Base-by-base conservation (phyloP, 2,113 vertebrate genomes). In the Pandion haliaetus region DNA sequence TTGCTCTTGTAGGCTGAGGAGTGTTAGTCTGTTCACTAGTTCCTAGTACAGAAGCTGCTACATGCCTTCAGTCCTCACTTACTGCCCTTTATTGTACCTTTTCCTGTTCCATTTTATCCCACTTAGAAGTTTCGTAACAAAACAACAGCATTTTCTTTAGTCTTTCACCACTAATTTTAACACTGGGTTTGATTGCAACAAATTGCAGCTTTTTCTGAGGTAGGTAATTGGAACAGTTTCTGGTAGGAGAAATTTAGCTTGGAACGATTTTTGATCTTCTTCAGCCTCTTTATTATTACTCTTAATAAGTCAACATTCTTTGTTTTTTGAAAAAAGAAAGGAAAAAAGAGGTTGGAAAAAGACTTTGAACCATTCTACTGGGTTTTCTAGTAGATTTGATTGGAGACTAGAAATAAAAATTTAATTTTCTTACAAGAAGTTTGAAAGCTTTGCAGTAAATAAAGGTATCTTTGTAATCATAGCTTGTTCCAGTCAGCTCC, bases 11-110 rank as follows among this genome's bases (percentile, higher is more conserved):
- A 73, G 54, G n/a, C 49, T 93, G 55, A 49, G 31, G 29, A 86
- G 62, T 5, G 0, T 34, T 31, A 2, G 19, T 28, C 21, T 40
- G 55, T 50, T 76, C 10, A 6, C 74, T 80, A 18, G 8, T 55
- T 80, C 61, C 36, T 25, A 5, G 28, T 38, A 31, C 36, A 40
- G 49, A 61, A 85, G 44, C 24, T 57, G 44, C 42, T 52, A 2
- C 0, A 0, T 32, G 7, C 49, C n/a, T 50, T 76, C 57, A 82
- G 32, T 20, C 40, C 15, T 31, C 8, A 6, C 24, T 16, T n/a
- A 19, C 34, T 58, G 69, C 44, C 45, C 36, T 12, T 29, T 13
- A 9, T 42, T 61, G 13, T 49, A 24, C 21, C 6, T 67, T n/a
- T 70, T 69, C 36, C 61, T 69, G n/a, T 49, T 85, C 26, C 1